A percentile compares a stretch with the other conserved stretches of the same genome.
These are phyloP conservation scores for Tryphoninae sp. DNA, from an alignment of 2,888 invertebrate genomes.

Conservation along the genomic window DNA sequence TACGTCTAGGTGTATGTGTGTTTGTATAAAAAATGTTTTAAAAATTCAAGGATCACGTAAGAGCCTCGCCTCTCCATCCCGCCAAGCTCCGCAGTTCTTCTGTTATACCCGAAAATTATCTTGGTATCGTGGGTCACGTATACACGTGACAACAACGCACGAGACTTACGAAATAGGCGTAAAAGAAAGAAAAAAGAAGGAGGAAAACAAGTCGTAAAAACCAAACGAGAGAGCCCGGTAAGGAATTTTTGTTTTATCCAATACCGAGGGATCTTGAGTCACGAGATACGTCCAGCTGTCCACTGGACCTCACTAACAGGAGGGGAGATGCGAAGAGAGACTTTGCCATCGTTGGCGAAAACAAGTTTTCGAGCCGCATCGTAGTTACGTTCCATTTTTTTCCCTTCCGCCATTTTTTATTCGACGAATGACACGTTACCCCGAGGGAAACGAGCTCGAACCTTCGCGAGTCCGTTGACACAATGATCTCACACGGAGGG, in stretches of 20 bases:
- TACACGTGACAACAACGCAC: not conserved
- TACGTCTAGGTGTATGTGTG: not conserved
- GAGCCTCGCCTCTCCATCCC: not conserved
- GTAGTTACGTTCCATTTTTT: too few species aligned
- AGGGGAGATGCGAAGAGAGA: not conserved
- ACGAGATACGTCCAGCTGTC: not conserved
- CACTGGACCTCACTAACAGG: not conserved
- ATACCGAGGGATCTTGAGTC: not conserved
- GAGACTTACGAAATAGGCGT: not conserved
- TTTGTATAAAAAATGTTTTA: not conserved
- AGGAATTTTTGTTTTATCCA: not conserved
- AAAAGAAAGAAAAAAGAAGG: not conserved
- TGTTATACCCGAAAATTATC: not conserved
- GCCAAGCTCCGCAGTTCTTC: too few species aligned
- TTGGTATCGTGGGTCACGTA: not conserved
- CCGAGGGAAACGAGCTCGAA: too few species aligned
- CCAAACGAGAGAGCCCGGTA: not conserved
- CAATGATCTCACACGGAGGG: too few species aligned
- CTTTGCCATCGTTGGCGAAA: not conserved
- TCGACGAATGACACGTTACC: too few species aligned
- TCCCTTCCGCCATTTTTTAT: too few species aligned
- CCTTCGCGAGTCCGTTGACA: too few species aligned
- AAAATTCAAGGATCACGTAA: not conserved
- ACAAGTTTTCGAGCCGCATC: not conserved
- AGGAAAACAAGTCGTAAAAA: not conserved